A percentile compares a stretch with the other conserved stretches of the same genome.
Evolutionary conservation across 2,888 invertebrate genomes (phyloP).

Genomic region (Bembecia ichneumoniformis): DNA sequence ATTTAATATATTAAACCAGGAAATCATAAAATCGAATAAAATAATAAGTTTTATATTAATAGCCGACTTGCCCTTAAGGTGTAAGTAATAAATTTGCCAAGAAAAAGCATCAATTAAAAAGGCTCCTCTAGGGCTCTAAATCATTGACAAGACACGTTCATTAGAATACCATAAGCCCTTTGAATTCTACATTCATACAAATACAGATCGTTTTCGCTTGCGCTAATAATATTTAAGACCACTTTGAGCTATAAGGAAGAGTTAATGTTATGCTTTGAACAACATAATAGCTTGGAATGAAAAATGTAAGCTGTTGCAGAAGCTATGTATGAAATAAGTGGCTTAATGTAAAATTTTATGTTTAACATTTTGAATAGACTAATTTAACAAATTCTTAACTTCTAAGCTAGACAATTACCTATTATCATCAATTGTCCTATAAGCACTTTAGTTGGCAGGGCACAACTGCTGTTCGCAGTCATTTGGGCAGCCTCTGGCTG

Average conservation of each 20-base stretch:
- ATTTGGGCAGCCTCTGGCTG: no score
- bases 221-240: background rate
- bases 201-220: constrained; percentile 9
- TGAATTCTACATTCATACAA: constrained; percentile 10
- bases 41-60: no score
- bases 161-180: constrained; percentile 20
- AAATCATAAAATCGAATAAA: no score
- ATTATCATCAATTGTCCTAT: no score
- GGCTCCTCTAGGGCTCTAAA: constrained; percentile 23
- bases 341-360: no score
- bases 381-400: no score
- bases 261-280: background rate
- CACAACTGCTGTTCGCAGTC: no score
- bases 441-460: no score
- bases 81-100: constrained; percentile 33
- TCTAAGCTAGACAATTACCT: no score
- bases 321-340: no score
- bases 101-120: constrained; percentile 61
- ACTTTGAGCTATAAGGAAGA: constrained; percentile 12
- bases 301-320: background rate
- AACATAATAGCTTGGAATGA: background rate
- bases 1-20: no score
- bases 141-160: constrained; percentile 35
- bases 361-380: no score
- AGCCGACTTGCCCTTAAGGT: constrained; percentile 16